A percentile compares a stretch with the other conserved stretches of the same genome.
Evolutionary conservation across 2,797 vertebrate genomes (phyloP).

Genomic region (Scolopax rusticola): DNA sequence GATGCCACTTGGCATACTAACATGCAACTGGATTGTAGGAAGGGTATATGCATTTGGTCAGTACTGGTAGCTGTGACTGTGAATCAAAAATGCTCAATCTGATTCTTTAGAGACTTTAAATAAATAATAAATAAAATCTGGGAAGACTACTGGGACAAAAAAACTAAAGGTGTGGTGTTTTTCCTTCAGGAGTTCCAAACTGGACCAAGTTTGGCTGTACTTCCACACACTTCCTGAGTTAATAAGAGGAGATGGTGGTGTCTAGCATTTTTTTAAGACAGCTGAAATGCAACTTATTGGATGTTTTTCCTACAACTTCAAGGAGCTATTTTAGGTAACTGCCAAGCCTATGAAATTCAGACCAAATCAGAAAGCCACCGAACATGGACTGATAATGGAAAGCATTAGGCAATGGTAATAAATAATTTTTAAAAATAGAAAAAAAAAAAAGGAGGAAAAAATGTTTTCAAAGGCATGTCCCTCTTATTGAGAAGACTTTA

Average conservation of each 20-base stretch:
- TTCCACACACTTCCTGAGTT: not conserved
- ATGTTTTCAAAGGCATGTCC: not conserved
- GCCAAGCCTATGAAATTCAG: not conserved
- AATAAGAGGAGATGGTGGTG: not conserved
- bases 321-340: not conserved
- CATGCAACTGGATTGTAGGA: not conserved
- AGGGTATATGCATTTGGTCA: fast-evolving
- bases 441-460: fast-evolving
- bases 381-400: not conserved
- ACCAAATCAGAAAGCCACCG: not conserved
- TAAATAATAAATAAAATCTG: not conserved
- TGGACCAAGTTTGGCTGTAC: not conserved
- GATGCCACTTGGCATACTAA: fast-evolving
- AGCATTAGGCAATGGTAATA: not conserved
- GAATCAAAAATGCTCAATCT: not conserved
- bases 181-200: not conserved
- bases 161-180: not conserved
- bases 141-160: not conserved
- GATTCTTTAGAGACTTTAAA: not conserved
- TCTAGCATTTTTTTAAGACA: not conserved
- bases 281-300: not conserved
- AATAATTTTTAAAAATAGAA: not conserved
- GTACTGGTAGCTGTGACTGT: not conserved
- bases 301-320: not conserved
- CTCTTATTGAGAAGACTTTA: not conserved